Base-by-base conservation (phyloP, 2,888 invertebrate genomes). In the Tanytarsus gracilentus region DNA sequence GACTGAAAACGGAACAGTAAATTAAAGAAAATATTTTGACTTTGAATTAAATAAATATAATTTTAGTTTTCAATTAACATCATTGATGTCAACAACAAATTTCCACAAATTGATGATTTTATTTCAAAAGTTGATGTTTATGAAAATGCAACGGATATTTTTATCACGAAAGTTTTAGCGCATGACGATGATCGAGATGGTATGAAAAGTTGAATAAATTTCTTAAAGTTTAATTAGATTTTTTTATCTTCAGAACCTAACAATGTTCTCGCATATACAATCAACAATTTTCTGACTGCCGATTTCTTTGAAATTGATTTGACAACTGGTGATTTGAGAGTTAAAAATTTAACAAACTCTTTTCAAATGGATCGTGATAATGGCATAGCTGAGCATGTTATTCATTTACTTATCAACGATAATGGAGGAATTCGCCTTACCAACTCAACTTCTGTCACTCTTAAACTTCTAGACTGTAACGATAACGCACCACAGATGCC, bases 11-110 rank as follows among this genome's bases (percentile, higher is more conserved):
- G 76, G 75, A 62, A 63, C 74, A 40, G 81, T 81, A 66, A 71
- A 66, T 63, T 30, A 52, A 51, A 44, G 40, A 69, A 68, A 36
- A 3, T 6, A 16, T 21, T 40, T 27, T 9, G n/a, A 18, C 36
- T 55, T 26, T 56, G 2, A 39, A 18, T 18, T 44, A 18, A 21
- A 26, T 16, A 9, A 55, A 55, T 23, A 6, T 44, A n/a, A n/a
- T 58, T 30, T 58, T 14, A 83, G 83, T 75, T 83, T 62, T 64
- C 67, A 11, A 80, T 84, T 33, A 67, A 70, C 60, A 78, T 84
- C 14, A 75, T 76, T 2, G 84, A 84, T 67, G 77, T 76, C 1
- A 84, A 84, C 70, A 81, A 83, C 69, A 77, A 79, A 66, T 63
- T 64, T 11, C 83, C 79, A 1, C 67, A 70, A 51, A 66, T 71